phyloP scores from a whole-genome alignment of 1,140 invertebrate species.

The Habropoda laboriosa region DNA sequence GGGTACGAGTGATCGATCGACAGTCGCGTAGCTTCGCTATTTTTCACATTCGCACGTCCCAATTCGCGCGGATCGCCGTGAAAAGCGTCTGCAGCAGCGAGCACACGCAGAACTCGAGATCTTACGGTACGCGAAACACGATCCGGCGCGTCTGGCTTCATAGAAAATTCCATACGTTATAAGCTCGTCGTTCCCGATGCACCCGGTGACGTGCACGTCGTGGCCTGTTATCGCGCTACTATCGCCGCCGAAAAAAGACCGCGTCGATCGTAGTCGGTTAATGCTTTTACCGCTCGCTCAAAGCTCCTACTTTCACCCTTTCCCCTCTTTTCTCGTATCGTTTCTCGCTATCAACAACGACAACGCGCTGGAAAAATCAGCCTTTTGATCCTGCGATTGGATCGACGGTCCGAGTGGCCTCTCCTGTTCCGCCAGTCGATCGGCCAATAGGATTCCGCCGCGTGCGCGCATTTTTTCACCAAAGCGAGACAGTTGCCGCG shows the following conservation, averaged over 20 bases:
- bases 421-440: neutral
- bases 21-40: no score
- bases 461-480: neutral
- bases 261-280: slow-evolving; percentile 21
- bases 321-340: neutral
- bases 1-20: neutral
- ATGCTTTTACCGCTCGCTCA: slow-evolving; percentile 26
- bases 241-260: neutral
- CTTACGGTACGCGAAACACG: slow-evolving; percentile 2
- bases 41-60: neutral
- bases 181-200: slow-evolving; percentile 3
- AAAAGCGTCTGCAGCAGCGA: neutral
- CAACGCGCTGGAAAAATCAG: slow-evolving; percentile 1
- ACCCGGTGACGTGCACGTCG: slow-evolving; percentile 11
- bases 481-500: neutral
- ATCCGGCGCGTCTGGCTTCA: slow-evolving; percentile 15
- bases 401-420: slow-evolving; percentile 20
- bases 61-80: neutral
- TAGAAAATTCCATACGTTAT: slow-evolving; percentile 31
- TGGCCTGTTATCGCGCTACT: slow-evolving; percentile 17
- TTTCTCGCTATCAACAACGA: neutral
- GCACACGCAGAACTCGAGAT: neutral
- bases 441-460: neutral
- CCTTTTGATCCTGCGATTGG: slow-evolving; percentile 37
- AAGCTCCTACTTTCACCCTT: neutral